Conservation (phyloP, 2,888 invertebrate genomes). For the Eupeodes latifasciatus region DNA sequence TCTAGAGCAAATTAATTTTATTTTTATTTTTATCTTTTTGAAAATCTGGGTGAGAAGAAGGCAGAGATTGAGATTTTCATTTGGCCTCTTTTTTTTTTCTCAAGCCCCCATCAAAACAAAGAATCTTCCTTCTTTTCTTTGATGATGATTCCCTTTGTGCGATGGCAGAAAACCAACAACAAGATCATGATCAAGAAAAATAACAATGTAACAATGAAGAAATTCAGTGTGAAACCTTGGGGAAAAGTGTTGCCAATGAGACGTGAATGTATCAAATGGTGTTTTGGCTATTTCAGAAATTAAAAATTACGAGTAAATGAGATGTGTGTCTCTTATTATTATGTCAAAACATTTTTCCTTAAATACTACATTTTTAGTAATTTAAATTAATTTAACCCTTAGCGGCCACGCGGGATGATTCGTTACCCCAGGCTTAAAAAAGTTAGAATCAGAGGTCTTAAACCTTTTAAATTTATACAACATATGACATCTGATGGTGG, state of each 20-base stretch:
- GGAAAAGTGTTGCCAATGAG: conserved; percentile 21
- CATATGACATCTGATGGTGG: too few species aligned
- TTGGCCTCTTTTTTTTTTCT: conserved; percentile 16
- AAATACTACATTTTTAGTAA: too few species aligned
- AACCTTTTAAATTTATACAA: too few species aligned
- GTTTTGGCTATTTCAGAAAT: not conserved
- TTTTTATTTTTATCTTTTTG: not conserved
- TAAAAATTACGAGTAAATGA: not conserved
- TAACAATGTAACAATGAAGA: conserved; percentile 14
- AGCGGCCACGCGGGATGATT: too few species aligned
- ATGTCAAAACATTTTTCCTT: too few species aligned
- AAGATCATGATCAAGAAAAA: conserved; percentile 64
- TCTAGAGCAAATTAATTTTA: conserved; percentile 55
- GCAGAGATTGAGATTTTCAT: conserved; percentile 26
- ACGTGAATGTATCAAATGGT: not conserved
- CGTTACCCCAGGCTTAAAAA: too few species aligned
- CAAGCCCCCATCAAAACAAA: conserved; percentile 17
- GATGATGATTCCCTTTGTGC: conserved; percentile 27
- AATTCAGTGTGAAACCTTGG: not conserved
- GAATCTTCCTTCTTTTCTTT: conserved; percentile 19
- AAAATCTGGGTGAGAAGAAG: conserved; percentile 45
- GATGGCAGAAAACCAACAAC: not conserved
- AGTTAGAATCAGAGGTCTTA: too few species aligned
- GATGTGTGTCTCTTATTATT: too few species aligned
- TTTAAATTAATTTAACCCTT: too few species aligned